Percentiles rank a stretch among this genome's conserved stretches.
Evolutionary conservation across 2,113 vertebrate species (phyloP).

Genomic region (Atrichornis clamosus): DNA sequence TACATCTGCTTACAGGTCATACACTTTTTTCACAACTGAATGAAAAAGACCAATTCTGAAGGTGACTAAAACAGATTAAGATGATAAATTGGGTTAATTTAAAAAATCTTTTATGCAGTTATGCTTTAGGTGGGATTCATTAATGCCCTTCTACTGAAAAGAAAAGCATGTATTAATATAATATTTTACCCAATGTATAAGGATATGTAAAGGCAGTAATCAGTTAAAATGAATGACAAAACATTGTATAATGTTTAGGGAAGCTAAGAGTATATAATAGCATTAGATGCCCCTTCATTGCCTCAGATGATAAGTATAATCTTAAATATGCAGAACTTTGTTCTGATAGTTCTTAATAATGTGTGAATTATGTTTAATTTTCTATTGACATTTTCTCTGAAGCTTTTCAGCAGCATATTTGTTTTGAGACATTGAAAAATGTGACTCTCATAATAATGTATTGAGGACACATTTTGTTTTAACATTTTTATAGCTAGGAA

Average conservation of each 20-base stretch:
- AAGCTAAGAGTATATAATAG: neutral
- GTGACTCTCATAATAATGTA: neutral
- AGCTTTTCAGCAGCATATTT: neutral
- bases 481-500: neutral
- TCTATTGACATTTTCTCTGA: neutral
- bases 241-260: neutral
- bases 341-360: neutral
- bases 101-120: neutral
- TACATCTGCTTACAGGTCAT: neutral
- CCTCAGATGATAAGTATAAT: neutral
- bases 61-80: neutral
- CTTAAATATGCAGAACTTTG: neutral
- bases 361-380: neutral
- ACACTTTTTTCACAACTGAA: neutral
- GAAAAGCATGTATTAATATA: neutral
- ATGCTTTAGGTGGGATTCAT: neutral
- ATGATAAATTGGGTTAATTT: neutral
- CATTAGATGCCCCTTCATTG: neutral
- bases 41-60: neutral
- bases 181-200: neutral
- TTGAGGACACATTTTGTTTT: neutral
- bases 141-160: neutral
- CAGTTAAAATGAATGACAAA: neutral
- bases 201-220: neutral
- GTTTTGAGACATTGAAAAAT: neutral